phyloP scores from a whole-genome alignment of 2,113 vertebrate species.

The Meleagris gallopavo region DNA sequence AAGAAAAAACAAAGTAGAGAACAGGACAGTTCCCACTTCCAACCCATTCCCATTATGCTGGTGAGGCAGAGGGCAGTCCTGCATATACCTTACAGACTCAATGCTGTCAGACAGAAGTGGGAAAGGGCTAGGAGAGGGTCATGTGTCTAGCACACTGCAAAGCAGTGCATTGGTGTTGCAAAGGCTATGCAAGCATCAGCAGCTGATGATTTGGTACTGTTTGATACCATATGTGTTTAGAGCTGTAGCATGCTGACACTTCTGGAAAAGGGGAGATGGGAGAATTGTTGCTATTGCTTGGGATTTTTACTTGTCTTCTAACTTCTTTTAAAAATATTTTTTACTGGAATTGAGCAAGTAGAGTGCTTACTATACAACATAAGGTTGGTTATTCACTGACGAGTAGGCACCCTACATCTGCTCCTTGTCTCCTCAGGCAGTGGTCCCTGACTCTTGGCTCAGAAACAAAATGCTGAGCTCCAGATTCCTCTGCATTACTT shows the following conservation, averaged over 20 bases:
- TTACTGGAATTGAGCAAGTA: slow-evolving; percentile 1
- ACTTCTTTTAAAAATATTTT: background rate
- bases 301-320: background rate
- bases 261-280: background rate
- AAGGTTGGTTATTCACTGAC: slow-evolving; percentile 41
- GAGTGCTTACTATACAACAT: background rate
- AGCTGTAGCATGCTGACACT: background rate
- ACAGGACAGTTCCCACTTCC: background rate
- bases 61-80: background rate
- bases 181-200: background rate
- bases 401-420: slow-evolving; percentile 37
- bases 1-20: background rate
- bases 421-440: slow-evolving; percentile 57
- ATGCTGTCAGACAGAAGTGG: background rate
- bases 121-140: background rate
- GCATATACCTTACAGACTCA: background rate
- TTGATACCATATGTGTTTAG: background rate
- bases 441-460: slow-evolving; percentile 39
- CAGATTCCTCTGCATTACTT: slow-evolving; percentile 12
- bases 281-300: background rate
- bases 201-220: background rate
- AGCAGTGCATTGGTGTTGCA: background rate
- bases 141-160: background rate
- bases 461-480: background rate
- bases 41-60: background rate